Evolutionary conservation across 2,797 vertebrate genomes (phyloP), one percentile per base, ranked within the genome.

Genomic region (Martes flavigula): DNA sequence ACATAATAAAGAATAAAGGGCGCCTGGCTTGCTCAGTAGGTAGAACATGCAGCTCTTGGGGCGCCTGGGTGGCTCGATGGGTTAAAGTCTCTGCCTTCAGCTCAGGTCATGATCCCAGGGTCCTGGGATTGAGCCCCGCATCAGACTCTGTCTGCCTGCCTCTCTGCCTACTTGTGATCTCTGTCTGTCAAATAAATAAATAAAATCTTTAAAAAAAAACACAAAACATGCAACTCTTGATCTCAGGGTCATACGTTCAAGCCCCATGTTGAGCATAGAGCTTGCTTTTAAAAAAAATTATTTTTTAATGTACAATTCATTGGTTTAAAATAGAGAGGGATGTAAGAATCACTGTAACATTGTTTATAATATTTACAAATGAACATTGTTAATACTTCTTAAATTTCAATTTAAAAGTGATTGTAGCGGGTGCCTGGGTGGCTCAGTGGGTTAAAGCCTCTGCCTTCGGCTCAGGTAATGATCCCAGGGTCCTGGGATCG

Each of bases 401-500:
- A 48, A 78, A 87, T 95, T 93, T 87, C 51, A 92, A 15, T 83
- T 91, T 88, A 81, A 86, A 95, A 85, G 27, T 40, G 40, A 62
- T 87, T 87, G 2, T 77, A 86, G 48, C 48, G 32, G 32, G 32
- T 15, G 1, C 32, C 32, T 66, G 15, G 64, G 64, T 68, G 64
- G 8, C 64, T 68, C 64, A 35, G 17, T 68, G 8, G 17, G 17
- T 68, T 18, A 68, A 68, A 68, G 32, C 15, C 48, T 51, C 15
- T 51, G 48, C 14, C 48, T 51, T 51, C 48, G 15, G 48, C 48
- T 51, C 48, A 51, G 14, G 48, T 17, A 15, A 51, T 51, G 48
- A 51, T 51, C 48, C 11, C 48, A 51, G 48, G 48, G 48, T 51
- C 14, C 48, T 51, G 4, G 48, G 48, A 51, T 51, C 4, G 15